Percentiles rank a stretch among this genome's conserved stretches.
phyloP scores from a whole-genome alignment of 2,888 invertebrate species.

The Loripinus fragilis region DNA sequence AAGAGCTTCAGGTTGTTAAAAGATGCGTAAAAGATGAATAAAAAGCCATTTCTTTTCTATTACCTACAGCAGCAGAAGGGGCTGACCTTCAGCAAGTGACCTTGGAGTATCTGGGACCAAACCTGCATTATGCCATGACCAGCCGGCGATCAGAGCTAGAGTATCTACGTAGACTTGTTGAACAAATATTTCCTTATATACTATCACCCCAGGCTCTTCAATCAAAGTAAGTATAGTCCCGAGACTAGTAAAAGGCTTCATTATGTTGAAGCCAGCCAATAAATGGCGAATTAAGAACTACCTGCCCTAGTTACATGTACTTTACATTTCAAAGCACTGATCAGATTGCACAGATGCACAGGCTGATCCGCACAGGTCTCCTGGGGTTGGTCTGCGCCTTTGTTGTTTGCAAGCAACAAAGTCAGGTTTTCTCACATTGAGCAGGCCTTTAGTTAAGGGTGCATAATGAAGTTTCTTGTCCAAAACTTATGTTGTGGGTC shows the following conservation, averaged over 20 bases:
- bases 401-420: too few relatives aligned
- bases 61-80: slow-evolving; percentile 66
- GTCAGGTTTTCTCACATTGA: too few relatives aligned
- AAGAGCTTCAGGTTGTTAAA: too few relatives aligned
- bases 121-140: slow-evolving; percentile 82
- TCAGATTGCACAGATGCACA: too few relatives aligned
- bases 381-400: too few relatives aligned
- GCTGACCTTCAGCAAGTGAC: slow-evolving; percentile 79
- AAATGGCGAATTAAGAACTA: background rate
- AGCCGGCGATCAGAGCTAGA: slow-evolving; percentile 82
- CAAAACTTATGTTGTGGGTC: too few relatives aligned
- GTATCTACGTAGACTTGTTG: slow-evolving; percentile 80
- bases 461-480: too few relatives aligned
- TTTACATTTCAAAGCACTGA: background rate
- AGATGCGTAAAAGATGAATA: too few relatives aligned
- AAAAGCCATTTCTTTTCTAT: background rate
- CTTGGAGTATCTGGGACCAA: slow-evolving; percentile 79
- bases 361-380: too few relatives aligned
- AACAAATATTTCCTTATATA: slow-evolving; percentile 82
- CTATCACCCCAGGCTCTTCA: slow-evolving; percentile 82
- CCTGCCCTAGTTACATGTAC: background rate
- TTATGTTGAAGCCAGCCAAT: background rate
- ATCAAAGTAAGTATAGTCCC: slow-evolving; percentile 78
- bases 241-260: too few relatives aligned
- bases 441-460: too few relatives aligned